These are phyloP conservation scores for Prunella fulvescens DNA, from an alignment of 2,113 vertebrate species.

Conservation along the genomic window DNA sequence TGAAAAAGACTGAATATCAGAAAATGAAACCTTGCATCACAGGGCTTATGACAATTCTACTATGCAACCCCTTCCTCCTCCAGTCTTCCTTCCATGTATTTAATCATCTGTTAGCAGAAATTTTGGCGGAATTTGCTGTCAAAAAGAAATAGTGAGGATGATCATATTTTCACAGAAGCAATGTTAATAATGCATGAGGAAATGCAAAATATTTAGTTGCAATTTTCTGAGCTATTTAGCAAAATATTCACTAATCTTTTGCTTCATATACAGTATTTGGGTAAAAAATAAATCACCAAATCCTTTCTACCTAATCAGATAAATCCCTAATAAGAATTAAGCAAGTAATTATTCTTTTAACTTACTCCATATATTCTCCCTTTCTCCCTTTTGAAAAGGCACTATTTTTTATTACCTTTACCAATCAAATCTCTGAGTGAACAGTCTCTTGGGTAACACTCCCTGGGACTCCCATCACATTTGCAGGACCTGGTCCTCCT, in stretches of 20 bases:
- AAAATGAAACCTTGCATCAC: background rate
- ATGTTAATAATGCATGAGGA: conserved; percentile 27
- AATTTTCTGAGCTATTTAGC: conserved; percentile 24
- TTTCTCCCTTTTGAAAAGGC: background rate
- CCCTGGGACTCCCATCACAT: background rate
- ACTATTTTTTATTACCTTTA: background rate
- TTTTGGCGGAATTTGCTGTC: background rate
- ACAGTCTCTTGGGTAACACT: background rate
- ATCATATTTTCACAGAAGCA: conserved; percentile 25
- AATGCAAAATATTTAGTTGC: conserved; percentile 45
- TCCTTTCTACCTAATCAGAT: background rate
- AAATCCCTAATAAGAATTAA: background rate
- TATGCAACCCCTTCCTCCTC: background rate
- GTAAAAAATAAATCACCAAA: background rate
- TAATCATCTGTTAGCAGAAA: background rate
- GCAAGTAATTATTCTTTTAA: background rate
- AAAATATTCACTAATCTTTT: conserved; percentile 8
- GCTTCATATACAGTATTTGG: background rate
- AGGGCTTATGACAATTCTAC: background rate
- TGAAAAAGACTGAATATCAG: background rate
- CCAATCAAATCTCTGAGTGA: background rate
- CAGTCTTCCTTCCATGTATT: background rate
- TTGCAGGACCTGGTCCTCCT: background rate
- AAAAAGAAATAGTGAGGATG: conserved; percentile 27
- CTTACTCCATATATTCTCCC: background rate